phyloP scores from a whole-genome alignment of 2,888 invertebrate genomes.

The Xestia c-nigrum region DNA sequence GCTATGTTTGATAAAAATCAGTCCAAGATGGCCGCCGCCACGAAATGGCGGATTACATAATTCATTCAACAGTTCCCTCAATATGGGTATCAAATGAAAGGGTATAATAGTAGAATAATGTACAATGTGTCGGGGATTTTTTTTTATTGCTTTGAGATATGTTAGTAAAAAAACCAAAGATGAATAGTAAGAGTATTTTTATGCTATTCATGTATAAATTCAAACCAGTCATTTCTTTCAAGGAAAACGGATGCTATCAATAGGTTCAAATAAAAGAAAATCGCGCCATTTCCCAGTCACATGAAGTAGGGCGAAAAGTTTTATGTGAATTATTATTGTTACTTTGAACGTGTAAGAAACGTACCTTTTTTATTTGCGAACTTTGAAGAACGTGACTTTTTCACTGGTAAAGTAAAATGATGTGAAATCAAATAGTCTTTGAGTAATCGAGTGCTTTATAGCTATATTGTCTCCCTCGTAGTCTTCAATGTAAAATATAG shows the following conservation, averaged over 20 bases:
- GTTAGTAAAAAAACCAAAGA: not conserved
- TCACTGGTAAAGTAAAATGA: slow-evolving; percentile 15
- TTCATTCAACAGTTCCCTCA: no score
- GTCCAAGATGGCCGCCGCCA: no score
- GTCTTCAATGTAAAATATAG: not conserved
- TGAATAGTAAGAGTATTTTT: not conserved
- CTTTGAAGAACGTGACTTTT: slow-evolving; percentile 37
- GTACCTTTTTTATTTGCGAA: slow-evolving; percentile 54
- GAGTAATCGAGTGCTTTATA: not conserved
- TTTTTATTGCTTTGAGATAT: no score
- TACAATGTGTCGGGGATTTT: no score
- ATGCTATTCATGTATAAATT: not conserved
- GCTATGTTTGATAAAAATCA: no score
- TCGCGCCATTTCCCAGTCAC: slow-evolving; percentile 23
- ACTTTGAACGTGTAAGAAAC: slow-evolving; percentile 39
- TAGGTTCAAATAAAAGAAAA: slow-evolving; percentile 40
- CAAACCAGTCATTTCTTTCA: slow-evolving; percentile 1
- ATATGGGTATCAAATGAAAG: no score
- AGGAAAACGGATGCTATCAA: not conserved
- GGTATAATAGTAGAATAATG: no score
- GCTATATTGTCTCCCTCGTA: not conserved
- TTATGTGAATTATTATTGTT: slow-evolving; percentile 55
- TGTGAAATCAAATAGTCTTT: slow-evolving; percentile 25
- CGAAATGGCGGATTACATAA: no score
- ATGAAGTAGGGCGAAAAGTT: slow-evolving; percentile 44